phyloP scores from a whole-genome alignment of 2,797 vertebrate genomes.

The Oryzias dopingdopingensis region DNA sequence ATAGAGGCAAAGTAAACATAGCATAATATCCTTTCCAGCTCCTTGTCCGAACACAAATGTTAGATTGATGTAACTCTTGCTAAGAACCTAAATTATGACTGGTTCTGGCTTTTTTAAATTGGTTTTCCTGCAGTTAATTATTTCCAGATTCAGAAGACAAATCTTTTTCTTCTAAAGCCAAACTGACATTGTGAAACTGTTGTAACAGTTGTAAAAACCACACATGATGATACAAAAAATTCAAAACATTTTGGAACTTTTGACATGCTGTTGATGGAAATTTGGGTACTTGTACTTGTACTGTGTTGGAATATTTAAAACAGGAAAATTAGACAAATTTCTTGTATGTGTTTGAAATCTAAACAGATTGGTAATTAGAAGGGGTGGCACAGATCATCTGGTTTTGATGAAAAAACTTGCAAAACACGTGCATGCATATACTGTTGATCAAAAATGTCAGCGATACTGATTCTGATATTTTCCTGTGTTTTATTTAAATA shows the following conservation, averaged over 20 bases:
- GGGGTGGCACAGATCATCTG: no score
- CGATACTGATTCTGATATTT: no score
- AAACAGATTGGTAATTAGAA: no score
- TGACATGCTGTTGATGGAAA: no score
- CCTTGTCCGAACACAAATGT: slow-evolving; percentile 45
- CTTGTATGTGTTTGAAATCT: no score
- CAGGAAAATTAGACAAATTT: no score
- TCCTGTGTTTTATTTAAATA: no score
- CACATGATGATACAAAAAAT: slow-evolving; percentile 14
- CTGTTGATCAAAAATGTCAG: no score
- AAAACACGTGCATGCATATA: no score
- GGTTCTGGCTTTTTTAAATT: slow-evolving; percentile 51
- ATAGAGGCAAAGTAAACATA: slow-evolving; percentile 14
- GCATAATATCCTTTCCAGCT: slow-evolving; percentile 30
- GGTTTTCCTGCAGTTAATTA: slow-evolving; percentile 52
- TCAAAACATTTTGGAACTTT: not conserved
- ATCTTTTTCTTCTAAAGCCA: slow-evolving; percentile 32
- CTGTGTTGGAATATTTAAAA: no score
- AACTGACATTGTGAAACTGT: slow-evolving; percentile 23
- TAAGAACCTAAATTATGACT: slow-evolving; percentile 38
- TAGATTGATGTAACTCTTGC: slow-evolving; percentile 39
- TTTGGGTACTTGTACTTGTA: no score
- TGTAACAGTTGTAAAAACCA: slow-evolving; percentile 13
- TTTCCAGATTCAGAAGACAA: slow-evolving; percentile 58
- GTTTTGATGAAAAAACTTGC: no score